These are phyloP conservation scores for Diachrysia chrysitis DNA, from an alignment of 2,888 invertebrate species.

Conservation along the genomic window DNA sequence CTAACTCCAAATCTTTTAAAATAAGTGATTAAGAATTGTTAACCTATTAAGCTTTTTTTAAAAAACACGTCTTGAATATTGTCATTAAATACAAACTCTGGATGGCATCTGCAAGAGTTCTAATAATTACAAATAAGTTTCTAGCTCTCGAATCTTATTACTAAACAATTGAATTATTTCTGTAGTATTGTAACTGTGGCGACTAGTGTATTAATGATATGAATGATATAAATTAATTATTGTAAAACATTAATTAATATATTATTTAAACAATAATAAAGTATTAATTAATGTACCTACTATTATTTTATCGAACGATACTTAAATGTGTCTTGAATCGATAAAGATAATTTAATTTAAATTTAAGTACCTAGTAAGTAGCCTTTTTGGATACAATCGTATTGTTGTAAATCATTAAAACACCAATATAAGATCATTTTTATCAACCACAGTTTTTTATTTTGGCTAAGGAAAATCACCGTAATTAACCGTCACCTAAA, in stretches of 20 bases:
- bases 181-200: slow-evolving; percentile 59
- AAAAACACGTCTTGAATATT: too few species aligned
- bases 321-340: slow-evolving; percentile 65
- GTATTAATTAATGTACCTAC: slow-evolving; percentile 42
- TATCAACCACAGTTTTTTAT: slow-evolving; percentile 65
- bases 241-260: slow-evolving; percentile 1
- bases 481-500: too few species aligned
- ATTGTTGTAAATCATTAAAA: slow-evolving; percentile 81
- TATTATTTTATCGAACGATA: slow-evolving; percentile 70
- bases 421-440: slow-evolving; percentile 79
- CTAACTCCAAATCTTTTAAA: background rate
- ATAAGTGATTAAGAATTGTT: too few species aligned
- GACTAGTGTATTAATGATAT: slow-evolving; percentile 48
- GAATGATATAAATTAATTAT: too few species aligned
- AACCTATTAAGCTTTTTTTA: too few species aligned
- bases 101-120: background rate
- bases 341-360: slow-evolving; percentile 80
- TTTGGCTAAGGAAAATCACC: background rate
- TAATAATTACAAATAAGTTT: background rate
- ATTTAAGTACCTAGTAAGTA: slow-evolving; percentile 75
- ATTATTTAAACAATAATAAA: background rate
- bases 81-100: background rate
- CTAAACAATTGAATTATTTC: slow-evolving; percentile 56
- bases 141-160: slow-evolving; percentile 48
- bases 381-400: slow-evolving; percentile 81